These are phyloP conservation scores for Myrmecobius fasciatus DNA, from an alignment of 2,113 vertebrate genomes.

Conservation along the genomic window DNA sequence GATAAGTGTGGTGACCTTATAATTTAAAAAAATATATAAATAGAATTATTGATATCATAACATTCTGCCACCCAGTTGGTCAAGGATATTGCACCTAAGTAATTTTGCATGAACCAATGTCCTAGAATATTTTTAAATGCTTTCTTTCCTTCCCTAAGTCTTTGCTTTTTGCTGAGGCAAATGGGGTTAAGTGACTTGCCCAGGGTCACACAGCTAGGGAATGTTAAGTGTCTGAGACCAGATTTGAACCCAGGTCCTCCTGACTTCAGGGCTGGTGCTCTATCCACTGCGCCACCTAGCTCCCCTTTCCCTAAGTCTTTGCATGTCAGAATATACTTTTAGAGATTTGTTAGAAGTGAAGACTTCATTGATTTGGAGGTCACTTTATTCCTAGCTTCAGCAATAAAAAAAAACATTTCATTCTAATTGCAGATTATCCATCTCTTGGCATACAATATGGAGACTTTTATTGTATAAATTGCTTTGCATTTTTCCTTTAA, in stretches of 20 bases:
- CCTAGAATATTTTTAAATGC: not conserved
- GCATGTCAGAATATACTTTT: constrained; percentile 9
- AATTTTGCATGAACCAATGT: not conserved
- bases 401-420: not conserved
- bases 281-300: no score
- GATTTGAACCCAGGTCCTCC: no score
- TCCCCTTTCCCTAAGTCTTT: no score
- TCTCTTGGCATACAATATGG: not conserved
- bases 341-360: not conserved
- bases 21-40: not conserved
- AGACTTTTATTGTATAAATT: not conserved
- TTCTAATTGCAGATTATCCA: not conserved
- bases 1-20: not conserved
- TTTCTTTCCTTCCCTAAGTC: not conserved
- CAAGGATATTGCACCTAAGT: not conserved
- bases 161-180: no score
- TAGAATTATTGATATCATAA: not conserved
- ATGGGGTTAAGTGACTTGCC: no score
- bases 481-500: not conserved
- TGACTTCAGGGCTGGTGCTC: no score
- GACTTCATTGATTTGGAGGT: not conserved
- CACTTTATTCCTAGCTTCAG: not conserved
- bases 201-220: no score
- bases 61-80: not conserved
- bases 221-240: no score